Evolutionary conservation across 2,888 invertebrate genomes (phyloP).

Genomic region (Agelastica alni): DNA sequence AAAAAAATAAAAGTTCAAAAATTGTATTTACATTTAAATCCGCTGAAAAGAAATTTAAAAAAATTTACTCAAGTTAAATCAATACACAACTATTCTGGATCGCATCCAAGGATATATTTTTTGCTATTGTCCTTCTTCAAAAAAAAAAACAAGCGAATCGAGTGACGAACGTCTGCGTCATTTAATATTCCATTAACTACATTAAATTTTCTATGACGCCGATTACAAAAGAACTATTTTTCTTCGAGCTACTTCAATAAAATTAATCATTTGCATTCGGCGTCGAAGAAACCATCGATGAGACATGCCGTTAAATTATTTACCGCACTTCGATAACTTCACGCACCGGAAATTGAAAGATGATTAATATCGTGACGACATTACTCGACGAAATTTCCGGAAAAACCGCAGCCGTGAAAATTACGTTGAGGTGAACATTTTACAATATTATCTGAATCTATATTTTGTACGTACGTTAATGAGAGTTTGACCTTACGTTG

Average conservation of each 20-base stretch:
- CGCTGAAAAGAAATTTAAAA: too few species aligned
- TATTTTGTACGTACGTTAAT: neutral
- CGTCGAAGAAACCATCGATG: neutral
- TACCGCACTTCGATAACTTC: neutral
- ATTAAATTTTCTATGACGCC: neutral
- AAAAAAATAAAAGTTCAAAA: too few species aligned
- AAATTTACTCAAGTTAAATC: too few species aligned
- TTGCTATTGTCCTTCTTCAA: too few species aligned
- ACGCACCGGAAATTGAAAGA: constrained; percentile 9
- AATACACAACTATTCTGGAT: too few species aligned
- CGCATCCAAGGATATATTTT: too few species aligned
- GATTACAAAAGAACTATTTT: neutral
- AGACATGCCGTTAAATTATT: constrained; percentile 3
- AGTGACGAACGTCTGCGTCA: neutral
- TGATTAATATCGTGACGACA: constrained; percentile 16
- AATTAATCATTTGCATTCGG: neutral
- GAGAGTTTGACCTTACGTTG: too few species aligned
- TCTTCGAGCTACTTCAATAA: too few species aligned
- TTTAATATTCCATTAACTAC: neutral
- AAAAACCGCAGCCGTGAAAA: constrained; percentile 11
- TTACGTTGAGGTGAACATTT: constrained; percentile 12
- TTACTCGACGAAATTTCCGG: constrained; percentile 13
- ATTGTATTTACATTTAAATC: too few species aligned
- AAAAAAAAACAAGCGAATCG: neutral
- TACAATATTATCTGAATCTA: constrained; percentile 3